These are phyloP conservation scores for Drosophila barbarae DNA, from an alignment of 2,888 invertebrate genomes.

Conservation along the genomic window DNA sequence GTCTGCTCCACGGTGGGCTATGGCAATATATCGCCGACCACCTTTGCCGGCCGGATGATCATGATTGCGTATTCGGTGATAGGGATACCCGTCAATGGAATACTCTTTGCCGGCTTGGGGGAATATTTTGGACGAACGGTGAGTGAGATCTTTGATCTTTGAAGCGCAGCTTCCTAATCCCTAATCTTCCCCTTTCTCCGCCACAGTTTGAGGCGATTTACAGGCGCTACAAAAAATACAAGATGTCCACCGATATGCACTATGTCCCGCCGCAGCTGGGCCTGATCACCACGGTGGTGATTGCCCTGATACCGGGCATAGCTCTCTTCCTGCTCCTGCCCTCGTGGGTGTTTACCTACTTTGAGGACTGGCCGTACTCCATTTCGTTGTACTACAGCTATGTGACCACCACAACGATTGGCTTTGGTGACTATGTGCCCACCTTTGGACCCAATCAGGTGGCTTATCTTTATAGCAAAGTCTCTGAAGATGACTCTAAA, in stretches of 20 bases:
- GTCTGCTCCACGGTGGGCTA: slow-evolving; percentile 96
- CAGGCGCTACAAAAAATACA: slow-evolving; percentile 87
- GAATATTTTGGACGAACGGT: slow-evolving; percentile 91
- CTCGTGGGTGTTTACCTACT: slow-evolving; percentile 89
- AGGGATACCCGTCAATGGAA: slow-evolving; percentile 82
- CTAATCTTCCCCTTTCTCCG: too few relatives aligned
- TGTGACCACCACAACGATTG: slow-evolving; percentile 92
- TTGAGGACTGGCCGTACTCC: slow-evolving; percentile 92
- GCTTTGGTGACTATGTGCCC: slow-evolving; percentile 95
- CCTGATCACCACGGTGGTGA: slow-evolving; percentile 88
- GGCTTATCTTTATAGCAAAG: neutral
- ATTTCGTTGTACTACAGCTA: slow-evolving; percentile 93
- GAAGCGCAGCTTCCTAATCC: too few relatives aligned
- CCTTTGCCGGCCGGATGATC: slow-evolving; percentile 87
- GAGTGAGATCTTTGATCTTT: too few relatives aligned
- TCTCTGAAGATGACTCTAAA: neutral
- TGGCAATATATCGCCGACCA: slow-evolving; percentile 93
- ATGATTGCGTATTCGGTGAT: slow-evolving; percentile 93
- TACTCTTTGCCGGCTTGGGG: slow-evolving; percentile 88
- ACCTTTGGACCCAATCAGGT: slow-evolving; percentile 79
- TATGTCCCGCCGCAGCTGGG: slow-evolving; percentile 86
- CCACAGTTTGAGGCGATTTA: slow-evolving; percentile 87
- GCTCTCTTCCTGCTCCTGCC: slow-evolving; percentile 92
- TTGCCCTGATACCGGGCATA: slow-evolving; percentile 93
- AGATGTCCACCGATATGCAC: slow-evolving; percentile 82